Evolutionary conservation across 2,888 invertebrate species (phyloP), one percentile per base, ranked within the genome.

Genomic region (Zygogramma bicolorata): DNA sequence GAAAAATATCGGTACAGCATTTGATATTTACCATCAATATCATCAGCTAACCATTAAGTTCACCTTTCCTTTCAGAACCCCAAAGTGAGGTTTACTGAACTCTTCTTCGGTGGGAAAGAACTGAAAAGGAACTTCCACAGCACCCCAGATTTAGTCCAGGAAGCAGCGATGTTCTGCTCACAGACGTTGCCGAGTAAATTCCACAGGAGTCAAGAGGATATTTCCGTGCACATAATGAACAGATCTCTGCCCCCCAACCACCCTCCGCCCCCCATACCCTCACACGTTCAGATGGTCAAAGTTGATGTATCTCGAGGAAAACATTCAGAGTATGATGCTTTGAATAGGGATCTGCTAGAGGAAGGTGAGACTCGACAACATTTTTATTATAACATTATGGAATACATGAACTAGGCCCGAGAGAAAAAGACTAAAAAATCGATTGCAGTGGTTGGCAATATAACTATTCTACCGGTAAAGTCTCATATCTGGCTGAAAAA

Each of bases 121-220:
- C 88, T 96, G 58, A 94, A 95, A 77, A 91, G 96, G 71, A 93
- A 93, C 79, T 97, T 96, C 89, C 94, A 94, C 83, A 96, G 96
- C 74, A 97, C 97, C n/a, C 97, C 97, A 0, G 97, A 97, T 87
- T 86, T 93, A 72, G 92, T 91, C 38, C 86, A 88, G 18, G 89
- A 89, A 77, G 75, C 88, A 58, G 80, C 83, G 5, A 77, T 78
- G 40, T 59, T 74, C 29, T 66, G 65, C 29, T 70, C 75, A 0
- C 77, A 75, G 59, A 79, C 75, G 31, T 71, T 79, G 65, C 77
- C 75, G 20, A 81, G 75, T 58, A 85, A 92, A 81, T 90, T 90
- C 15, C 92, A 92, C 81, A 90, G 91, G 75, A 93, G 93, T 81
- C 93, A 94, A 85, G 93, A 94, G 82, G 93, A 94, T 82, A 89